Base-by-base conservation (phyloP, 1,140 invertebrate genomes). In the Drosophila ogumai region DNA sequence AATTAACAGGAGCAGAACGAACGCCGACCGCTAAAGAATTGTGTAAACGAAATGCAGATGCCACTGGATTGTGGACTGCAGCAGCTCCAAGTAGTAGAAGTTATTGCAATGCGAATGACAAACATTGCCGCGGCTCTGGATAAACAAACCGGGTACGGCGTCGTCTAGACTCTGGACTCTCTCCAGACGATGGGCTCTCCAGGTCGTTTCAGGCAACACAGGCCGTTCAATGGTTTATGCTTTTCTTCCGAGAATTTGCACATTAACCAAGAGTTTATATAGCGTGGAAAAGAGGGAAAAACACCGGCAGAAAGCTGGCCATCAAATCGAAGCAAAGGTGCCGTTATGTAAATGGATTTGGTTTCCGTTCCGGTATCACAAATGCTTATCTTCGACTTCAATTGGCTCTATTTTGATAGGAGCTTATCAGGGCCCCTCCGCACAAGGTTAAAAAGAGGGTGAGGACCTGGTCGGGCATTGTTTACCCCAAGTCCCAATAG, bases 61-160 rank as follows among this genome's bases (percentile, higher is more conserved):
- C 80, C 76, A 17, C n/a, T 47, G 64, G 2, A 10, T 6, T 40
- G 2, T 41, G 36, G 36, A 69, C 43, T n/a, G 25, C 38, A 43
- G 25, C 38, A 43, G 50, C 25, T 40, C 67, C 56, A 61, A 74
- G 76, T 77, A 74, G 76, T 74, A 71, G 76, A 87, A 87, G 84
- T 87, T 87, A 87, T 87, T 87, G 84, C 84, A 87, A 84, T 82
- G 76, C 72, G 72, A 87, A 87, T 87, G 84, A 87, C 84, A 87
- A 87, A 88, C 84, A 87, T 80, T 82, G 66, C 58, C 75, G 60
- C 31, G 60, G 69, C 67, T 19, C 46, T 76, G 75, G 55, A 52
- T 88, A 84, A 90, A 88, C 67, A 87, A 87, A 87, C 67, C 67
- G 46, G 46, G 40, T 31, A 43, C 17, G 73, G 75, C 75, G 75